Base-by-base conservation (phyloP, 2,888 invertebrate genomes). In the Drosophila paracracens region DNA sequence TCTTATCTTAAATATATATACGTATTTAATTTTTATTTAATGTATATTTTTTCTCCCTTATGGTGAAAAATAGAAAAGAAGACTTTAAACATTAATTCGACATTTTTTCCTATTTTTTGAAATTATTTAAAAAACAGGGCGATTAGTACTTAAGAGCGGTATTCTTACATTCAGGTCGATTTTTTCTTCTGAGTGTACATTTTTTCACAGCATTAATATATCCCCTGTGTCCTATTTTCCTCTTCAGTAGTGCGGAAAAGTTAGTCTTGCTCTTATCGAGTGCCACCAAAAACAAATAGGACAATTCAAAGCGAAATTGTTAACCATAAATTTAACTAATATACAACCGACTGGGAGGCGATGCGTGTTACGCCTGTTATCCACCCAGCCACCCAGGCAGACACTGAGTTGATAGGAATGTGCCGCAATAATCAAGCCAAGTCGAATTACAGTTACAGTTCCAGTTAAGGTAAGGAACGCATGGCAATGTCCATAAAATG, bases 401-500 rank as follows among this genome's bases (percentile, higher is more conserved):
- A 46, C 43, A 51, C 63, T 35, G 35, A 52, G 35, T 50, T 54
- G 43, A 48, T 51, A 36, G 85, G 88, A 82, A 85, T 85, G 74
- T 68, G 71, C 43, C 38, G 50, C 86, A 88, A 88, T 88, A 87
- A 88, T 88, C 86, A 71, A 83, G 81, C 68, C 82, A 81, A 86
- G 86, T 70, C 83, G 78, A 82, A 78, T 76, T 67, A 71, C 71
- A 74, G 82, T 64, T 77, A 75, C 77, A 46, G 46, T 46, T 25
- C 8, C 46, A 65, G 82, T 59, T 75, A 77, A 74, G 67, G 89
- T 82, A 76, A 81, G 72, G 76, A 91, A 79, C 84, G 79, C 89
- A 84, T 89, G 83, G 89, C 86, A 82, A 82, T 88, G 88, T 78
- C 83, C 88, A 91, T 90, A 91, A 90, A 90, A 91, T 89, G 89